Percentiles rank a stretch among this genome's conserved stretches.
Evolutionary conservation across 1,140 invertebrate species (phyloP).

Genomic region (Pogonomyrmex californicus): DNA sequence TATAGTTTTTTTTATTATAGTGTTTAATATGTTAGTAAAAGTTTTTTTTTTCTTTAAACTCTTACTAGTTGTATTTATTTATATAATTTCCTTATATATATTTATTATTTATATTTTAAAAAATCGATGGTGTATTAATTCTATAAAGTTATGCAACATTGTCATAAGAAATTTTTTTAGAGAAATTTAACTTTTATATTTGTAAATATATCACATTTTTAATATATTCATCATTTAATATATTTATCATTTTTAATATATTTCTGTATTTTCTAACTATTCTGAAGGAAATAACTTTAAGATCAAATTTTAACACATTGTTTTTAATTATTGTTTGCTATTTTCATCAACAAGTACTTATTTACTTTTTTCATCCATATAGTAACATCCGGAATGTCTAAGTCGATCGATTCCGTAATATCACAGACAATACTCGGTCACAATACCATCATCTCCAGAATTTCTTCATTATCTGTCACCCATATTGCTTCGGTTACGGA

Average conservation of each 20-base stretch:
- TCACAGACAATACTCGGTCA: slow-evolving; percentile 95
- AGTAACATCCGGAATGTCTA: slow-evolving; percentile 92
- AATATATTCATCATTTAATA: no score
- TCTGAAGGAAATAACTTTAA: background rate
- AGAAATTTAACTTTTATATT: no score
- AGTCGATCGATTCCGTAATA: slow-evolving; percentile 91
- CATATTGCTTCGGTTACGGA: slow-evolving; percentile 88
- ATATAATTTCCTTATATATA: background rate
- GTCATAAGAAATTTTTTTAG: background rate
- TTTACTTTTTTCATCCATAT: slow-evolving; percentile 93
- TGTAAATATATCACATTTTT: no score
- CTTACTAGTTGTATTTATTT: background rate
- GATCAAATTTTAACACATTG: background rate
- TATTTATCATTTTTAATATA: no score
- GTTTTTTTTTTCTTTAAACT: background rate
- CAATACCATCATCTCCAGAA: slow-evolving; percentile 94
- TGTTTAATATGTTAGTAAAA: no score
- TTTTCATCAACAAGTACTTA: slow-evolving; percentile 44
- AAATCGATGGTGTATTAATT: background rate
- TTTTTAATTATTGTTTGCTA: background rate
- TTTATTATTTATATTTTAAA: background rate
- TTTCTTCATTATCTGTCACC: slow-evolving; percentile 92
- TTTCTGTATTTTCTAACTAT: background rate
- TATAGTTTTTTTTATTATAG: background rate
- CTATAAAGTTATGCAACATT: background rate